Conservation (phyloP, 2,113 vertebrate genomes). For the Alethe diademata region DNA sequence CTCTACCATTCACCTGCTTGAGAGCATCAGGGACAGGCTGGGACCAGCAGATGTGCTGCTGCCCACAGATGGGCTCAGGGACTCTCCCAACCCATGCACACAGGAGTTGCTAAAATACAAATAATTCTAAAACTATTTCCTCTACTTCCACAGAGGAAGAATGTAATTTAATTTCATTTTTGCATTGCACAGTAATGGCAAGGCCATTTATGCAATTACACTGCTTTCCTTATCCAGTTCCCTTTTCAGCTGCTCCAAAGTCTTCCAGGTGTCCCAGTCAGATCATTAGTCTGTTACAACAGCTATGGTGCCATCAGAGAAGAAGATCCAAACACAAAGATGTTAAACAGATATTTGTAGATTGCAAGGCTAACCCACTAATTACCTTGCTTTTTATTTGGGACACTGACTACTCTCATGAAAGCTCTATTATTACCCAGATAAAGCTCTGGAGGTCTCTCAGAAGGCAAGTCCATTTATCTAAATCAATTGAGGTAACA, state of each 20-base stretch:
- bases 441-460: background rate
- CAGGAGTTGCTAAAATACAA: background rate
- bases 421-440: background rate
- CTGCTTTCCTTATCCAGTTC: background rate
- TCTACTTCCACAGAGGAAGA: background rate
- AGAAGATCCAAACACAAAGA: background rate
- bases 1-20: accelerated
- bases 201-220: background rate
- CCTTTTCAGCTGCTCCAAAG: background rate
- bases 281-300: background rate
- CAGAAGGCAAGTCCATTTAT: background rate
- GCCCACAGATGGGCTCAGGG: background rate
- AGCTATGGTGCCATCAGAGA: background rate
- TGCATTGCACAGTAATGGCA: background rate
- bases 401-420: background rate
- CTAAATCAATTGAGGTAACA: background rate
- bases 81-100: background rate
- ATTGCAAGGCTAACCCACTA: background rate
- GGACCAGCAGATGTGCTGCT: background rate
- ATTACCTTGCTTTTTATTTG: conserved; percentile 7
- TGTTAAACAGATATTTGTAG: background rate
- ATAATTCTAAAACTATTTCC: background rate
- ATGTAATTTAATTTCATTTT: background rate
- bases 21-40: background rate
- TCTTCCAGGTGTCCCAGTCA: background rate